Evolutionary conservation across 2,888 invertebrate species (phyloP).

Genomic region (Ophraella communa): DNA sequence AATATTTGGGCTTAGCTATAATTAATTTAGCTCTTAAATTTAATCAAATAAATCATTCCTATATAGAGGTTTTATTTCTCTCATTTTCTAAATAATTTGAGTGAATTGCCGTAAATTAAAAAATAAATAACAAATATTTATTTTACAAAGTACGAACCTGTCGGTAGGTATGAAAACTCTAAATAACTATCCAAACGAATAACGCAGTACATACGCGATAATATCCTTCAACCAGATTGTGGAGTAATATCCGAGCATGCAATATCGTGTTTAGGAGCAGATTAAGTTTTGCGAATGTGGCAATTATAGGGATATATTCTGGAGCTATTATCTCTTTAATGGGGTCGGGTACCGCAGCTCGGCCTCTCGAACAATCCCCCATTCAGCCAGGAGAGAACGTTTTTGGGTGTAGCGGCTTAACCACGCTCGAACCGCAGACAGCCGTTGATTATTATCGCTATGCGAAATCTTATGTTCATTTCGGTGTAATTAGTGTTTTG

Average conservation of each 20-base stretch:
- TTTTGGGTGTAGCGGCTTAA: constrained; percentile 53
- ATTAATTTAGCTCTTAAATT: too few relatives aligned
- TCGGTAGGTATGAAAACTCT: too few relatives aligned
- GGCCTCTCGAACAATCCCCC: constrained; percentile 50
- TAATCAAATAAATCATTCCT: too few relatives aligned
- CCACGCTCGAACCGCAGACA: constrained; percentile 52
- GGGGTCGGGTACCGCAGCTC: constrained; percentile 49
- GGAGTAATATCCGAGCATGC: constrained; percentile 37
- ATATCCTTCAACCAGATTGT: constrained; percentile 28
- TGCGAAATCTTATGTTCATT: constrained; percentile 11
- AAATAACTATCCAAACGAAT: neutral
- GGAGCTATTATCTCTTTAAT: constrained; percentile 53
- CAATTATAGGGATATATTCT: constrained; percentile 54
- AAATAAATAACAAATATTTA: too few relatives aligned
- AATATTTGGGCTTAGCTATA: too few relatives aligned
- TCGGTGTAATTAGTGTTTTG: neutral
- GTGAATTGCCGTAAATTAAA: too few relatives aligned
- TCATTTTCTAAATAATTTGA: too few relatives aligned
- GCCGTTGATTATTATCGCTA: constrained; percentile 52
- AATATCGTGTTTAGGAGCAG: constrained; percentile 44
- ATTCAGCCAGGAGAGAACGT: constrained; percentile 40
- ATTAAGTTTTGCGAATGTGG: constrained; percentile 48
- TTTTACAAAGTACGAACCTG: too few relatives aligned
- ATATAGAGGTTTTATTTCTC: too few relatives aligned
- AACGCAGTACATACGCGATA: constrained; percentile 6